Base-by-base conservation (phyloP, 1,140 invertebrate species). In the Listronotus bonariensis region DNA sequence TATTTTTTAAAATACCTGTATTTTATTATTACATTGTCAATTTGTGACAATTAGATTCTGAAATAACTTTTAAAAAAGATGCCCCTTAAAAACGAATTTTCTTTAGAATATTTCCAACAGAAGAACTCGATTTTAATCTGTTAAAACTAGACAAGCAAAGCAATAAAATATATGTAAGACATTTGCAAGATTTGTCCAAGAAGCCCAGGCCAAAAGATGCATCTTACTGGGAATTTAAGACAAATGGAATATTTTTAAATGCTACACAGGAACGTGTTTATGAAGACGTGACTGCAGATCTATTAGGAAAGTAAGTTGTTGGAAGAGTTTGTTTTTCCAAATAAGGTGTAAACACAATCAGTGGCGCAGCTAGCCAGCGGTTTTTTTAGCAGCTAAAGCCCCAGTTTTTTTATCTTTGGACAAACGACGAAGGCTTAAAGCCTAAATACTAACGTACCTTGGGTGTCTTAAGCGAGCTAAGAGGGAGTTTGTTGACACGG, bases 161-260 rank as follows among this genome's bases (percentile, higher is more conserved):
- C 31, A 68, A 69, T 52, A 69, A 63, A n/a, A 65, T 76, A 31
- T 73, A 68, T 26, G 48, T 74, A 11, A 48, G 73, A 15, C 64
- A 62, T 58, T 56, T 69, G n/a, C 72, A 72, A 56, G 70, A 76
- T 43, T 55, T 74, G 34, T 54, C 31, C 32, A 62, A 57, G 7
- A 20, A 66, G 6, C 38, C n/a, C 34, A 49, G 46, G 5, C 43
- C 9, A 46, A 57, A 12, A 43, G 36, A 31, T 14, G 58, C 58
- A n/a, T 71, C 48, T 38, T 75, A 67, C 60, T 74, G 73, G 74
- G 63, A 70, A 40, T 76, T 74, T 60, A 52, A 68, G 31, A 68
- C 70, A 36, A 70, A 74, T 53, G 70, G 70, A 32, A 34, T 72
- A 32, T 74, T 76, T 67, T 69, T 58, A 51, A 74, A 74, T 38